These are phyloP conservation scores for Oncorhynchus gorbuscha DNA, from an alignment of 2,113 vertebrate genomes.

Conservation along the genomic window DNA sequence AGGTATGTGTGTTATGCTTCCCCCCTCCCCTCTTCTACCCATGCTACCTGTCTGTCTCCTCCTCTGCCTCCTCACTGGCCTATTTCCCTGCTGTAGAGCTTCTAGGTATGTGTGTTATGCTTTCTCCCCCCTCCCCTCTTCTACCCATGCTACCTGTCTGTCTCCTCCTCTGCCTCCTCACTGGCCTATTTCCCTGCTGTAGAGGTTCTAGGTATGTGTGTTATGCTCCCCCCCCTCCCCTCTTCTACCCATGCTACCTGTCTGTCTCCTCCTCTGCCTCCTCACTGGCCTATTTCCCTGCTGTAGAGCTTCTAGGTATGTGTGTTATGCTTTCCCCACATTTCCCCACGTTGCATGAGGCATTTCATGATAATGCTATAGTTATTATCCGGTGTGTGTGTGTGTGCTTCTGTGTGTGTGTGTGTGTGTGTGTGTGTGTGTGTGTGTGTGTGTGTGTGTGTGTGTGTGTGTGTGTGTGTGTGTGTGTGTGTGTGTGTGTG, in stretches of 20 bases:
- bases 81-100: too few relatives aligned
- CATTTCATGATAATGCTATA: not conserved
- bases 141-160: too few relatives aligned
- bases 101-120: too few relatives aligned
- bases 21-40: too few relatives aligned
- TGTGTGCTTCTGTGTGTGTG: not conserved
- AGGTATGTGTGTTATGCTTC: too few relatives aligned
- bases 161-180: too few relatives aligned
- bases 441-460: not conserved
- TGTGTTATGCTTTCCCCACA: slow-evolving; percentile 31
- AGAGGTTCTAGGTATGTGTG: too few relatives aligned
- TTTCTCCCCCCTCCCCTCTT: too few relatives aligned
- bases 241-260: slow-evolving; percentile 13
- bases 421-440: not conserved
- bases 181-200: too few relatives aligned
- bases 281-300: slow-evolving; percentile 37
- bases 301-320: slow-evolving; percentile 70
- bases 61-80: too few relatives aligned
- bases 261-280: slow-evolving; percentile 18
- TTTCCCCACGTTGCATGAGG: not conserved
- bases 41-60: too few relatives aligned
- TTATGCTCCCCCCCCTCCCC: too few relatives aligned
- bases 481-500: not conserved
- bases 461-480: not conserved
- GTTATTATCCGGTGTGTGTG: not conserved